Evolutionary conservation across 2,888 invertebrate genomes (phyloP).

Genomic region (Suillia variegata): DNA sequence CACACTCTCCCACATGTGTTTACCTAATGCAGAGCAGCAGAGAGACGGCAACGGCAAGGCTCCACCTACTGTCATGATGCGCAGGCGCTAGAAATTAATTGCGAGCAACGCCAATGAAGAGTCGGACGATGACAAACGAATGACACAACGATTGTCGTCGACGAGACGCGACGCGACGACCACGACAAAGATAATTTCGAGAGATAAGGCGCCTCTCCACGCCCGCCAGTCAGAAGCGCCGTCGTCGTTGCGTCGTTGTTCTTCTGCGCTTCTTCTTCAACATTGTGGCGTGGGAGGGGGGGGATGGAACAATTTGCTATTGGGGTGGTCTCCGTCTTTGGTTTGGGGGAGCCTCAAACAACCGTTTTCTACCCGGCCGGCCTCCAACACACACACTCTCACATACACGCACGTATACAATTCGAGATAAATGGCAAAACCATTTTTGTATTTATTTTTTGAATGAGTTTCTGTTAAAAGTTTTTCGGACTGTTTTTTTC

Average conservation of each 20-base stretch:
- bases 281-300: not conserved
- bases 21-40: too few species aligned
- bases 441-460: too few species aligned
- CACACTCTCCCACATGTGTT: not conserved
- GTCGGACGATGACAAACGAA: conserved; percentile 52
- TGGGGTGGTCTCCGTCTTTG: not conserved
- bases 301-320: not conserved
- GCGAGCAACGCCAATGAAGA: conserved; percentile 20
- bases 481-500: too few species aligned
- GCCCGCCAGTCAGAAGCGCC: conserved; percentile 57
- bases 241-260: conserved; percentile 33
- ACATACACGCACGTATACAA: not conserved
- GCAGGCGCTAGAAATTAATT: conserved; percentile 36
- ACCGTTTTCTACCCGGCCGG: too few species aligned
- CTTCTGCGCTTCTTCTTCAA: not conserved
- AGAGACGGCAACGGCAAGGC: conserved; percentile 36
- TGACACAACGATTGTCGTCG: conserved; percentile 42
- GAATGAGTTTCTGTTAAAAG: too few species aligned
- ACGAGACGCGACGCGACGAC: too few species aligned
- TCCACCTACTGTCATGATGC: conserved; percentile 42
- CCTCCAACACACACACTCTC: too few species aligned
- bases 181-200: conserved; percentile 60
- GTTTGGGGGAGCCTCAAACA: too few species aligned
- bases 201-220: conserved; percentile 56
- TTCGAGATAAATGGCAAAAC: too few species aligned